Evolutionary conservation across 2,888 invertebrate species (phyloP).

Genomic region (Loripinus fragilis): DNA sequence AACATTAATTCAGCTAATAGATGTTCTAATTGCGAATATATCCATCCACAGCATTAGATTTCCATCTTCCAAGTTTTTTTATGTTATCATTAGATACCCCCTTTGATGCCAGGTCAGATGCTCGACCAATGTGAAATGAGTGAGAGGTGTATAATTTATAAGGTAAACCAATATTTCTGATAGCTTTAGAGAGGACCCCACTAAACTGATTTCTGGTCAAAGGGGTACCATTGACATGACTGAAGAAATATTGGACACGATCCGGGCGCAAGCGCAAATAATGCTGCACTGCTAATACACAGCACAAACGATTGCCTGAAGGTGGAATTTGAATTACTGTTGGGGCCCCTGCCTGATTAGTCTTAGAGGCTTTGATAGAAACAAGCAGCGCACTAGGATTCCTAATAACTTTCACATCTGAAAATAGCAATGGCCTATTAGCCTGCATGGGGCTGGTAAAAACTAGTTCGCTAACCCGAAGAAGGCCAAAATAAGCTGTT

Average conservation of each 20-base stretch:
- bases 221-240: constrained; percentile 4
- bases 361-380: constrained; percentile 3
- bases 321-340: not conserved
- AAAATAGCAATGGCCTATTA: not conserved
- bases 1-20: too few relatives aligned
- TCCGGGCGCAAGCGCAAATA: not conserved
- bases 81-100: constrained; percentile 10
- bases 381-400: not conserved
- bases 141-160: too few relatives aligned
- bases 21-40: too few relatives aligned
- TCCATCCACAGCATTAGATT: too few relatives aligned
- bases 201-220: too few relatives aligned
- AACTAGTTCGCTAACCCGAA: constrained; percentile 2
- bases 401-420: not conserved
- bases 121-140: too few relatives aligned
- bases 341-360: constrained; percentile 7
- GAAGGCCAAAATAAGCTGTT: constrained; percentile 80
- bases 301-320: not conserved
- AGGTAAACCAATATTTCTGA: too few relatives aligned
- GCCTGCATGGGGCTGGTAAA: not conserved
- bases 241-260: not conserved
- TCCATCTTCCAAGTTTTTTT: constrained; percentile 6
- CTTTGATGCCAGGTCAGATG: not conserved
- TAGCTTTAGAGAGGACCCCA: too few relatives aligned
- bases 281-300: too few relatives aligned